Evolutionary conservation across 2,113 vertebrate genomes (phyloP).

Genomic region (Ceyx cyanopectus): DNA sequence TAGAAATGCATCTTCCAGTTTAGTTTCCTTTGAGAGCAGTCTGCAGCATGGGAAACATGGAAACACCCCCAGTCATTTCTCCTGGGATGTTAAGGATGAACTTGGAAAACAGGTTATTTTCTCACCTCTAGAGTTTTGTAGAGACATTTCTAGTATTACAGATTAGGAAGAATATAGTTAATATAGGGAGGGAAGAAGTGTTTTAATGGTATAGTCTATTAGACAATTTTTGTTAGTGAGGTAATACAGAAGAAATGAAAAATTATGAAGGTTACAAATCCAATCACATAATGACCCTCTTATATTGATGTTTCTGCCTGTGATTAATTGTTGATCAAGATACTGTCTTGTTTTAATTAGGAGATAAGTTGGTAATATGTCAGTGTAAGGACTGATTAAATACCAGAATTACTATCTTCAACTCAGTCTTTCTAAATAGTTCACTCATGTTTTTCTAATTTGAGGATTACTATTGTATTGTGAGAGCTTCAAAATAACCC

Average conservation of each 20-base stretch:
- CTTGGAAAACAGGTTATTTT: neutral
- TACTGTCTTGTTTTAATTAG: constrained; percentile 59
- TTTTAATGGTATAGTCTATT: neutral
- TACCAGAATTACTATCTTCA: neutral
- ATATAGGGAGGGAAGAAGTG: neutral
- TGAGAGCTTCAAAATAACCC: neutral
- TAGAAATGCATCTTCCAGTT: neutral
- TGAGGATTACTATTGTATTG: neutral
- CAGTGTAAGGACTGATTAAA: constrained; percentile 38
- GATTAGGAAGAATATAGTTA: neutral
- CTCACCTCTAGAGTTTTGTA: neutral
- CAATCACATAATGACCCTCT: constrained; percentile 35
- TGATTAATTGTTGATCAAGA: constrained; percentile 59
- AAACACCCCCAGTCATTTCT: neutral
- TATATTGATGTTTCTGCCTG: constrained; percentile 32
- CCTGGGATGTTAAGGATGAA: neutral
- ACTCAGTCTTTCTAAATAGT: neutral
- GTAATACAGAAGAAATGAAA: neutral
- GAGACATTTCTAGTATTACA: neutral
- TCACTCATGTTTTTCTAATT: neutral
- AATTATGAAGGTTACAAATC: constrained; percentile 22
- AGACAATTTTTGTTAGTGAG: neutral
- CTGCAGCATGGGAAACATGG: accelerated
- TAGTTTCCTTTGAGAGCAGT: neutral
- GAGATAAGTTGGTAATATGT: constrained; percentile 33